Evolutionary conservation across 2,113 vertebrate genomes (phyloP), one percentile per base, ranked within the genome.

Genomic region (Eptesicus fuscus): DNA sequence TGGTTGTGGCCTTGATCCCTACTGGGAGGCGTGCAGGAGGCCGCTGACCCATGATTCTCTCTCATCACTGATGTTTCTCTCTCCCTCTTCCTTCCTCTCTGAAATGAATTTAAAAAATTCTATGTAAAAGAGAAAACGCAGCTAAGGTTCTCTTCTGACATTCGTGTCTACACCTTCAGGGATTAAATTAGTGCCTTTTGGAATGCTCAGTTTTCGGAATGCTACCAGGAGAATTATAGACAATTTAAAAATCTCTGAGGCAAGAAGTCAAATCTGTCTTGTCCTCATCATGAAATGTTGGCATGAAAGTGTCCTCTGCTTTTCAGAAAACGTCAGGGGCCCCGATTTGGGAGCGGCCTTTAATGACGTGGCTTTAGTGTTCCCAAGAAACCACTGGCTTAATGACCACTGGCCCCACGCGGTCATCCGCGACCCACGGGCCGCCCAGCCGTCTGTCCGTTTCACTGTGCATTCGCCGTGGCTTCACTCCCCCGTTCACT

Each of bases 301-400:
- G 83, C 83, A 71, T 73, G 32, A 51, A 85, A 83, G 28, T 30
- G 89, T 69, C 61, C 70, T 37, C 91, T 95, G 95, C 69, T 96
- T 51, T 85, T 83, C 53, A 94, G 89, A 97, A 88, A 97, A 86
- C 97, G 83, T 87, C 42, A 14, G 87, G 92, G 25, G 83, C 82
- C 97, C 96, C 91, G 93, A 95, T 97, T 96, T 95, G 49, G 91
- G 86, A 82, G 97, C 73, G 49, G 9, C 17, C 69, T 96, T 97
- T 96, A 96, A 96, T 95, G 96, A 47, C 71, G 32, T 63, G 77
- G 74, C 88, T 97, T 97, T 98, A 84, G 96, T 96, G 95, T 96
- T 95, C 63, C 82, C 25, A 65, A 97, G 78, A 92, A 97, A 96
- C 83, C 73, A 49, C 85, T 0, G 70, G 87, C 74, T 97, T 97